Percentiles rank a stretch among this genome's conserved stretches.
Conservation (phyloP, 2,113 vertebrate species). For the Oncorhynchus keta region DNA sequence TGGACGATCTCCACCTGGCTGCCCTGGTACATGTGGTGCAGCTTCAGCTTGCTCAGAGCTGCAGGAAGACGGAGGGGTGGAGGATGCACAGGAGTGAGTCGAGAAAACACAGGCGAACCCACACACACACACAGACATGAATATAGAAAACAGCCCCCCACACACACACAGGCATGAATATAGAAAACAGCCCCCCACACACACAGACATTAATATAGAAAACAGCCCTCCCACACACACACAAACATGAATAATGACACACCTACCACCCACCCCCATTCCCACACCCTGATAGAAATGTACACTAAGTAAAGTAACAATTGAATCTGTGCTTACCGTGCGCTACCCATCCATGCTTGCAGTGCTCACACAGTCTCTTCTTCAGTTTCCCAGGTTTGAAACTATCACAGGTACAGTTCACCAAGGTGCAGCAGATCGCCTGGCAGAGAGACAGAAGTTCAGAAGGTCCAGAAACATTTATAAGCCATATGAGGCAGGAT, state of each 20-base stretch:
- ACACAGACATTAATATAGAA: not conserved
- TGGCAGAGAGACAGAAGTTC: conserved; percentile 59
- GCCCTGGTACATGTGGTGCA: conserved; percentile 86
- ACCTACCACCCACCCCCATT: not conserved
- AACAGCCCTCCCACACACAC: not conserved
- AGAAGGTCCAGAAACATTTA: not conserved
- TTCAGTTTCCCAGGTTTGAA: conserved; percentile 95
- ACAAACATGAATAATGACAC: not conserved
- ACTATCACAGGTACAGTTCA: conserved; percentile 91
- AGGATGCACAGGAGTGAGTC: not conserved
- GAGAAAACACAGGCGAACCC: not conserved
- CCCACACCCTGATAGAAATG: not conserved
- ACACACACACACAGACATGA: not conserved
- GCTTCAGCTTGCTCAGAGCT: conserved; percentile 95
- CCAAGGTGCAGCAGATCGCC: conserved; percentile 93
- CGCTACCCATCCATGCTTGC: conserved; percentile 97
- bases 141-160: conserved; percentile 20
- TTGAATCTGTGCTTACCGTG: conserved; percentile 80
- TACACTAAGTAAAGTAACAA: not conserved
- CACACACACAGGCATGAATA: conserved; percentile 4
- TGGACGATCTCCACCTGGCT: conserved; percentile 98
- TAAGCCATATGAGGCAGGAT: not conserved
- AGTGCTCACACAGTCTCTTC: conserved; percentile 91
- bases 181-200: conserved; percentile 18
- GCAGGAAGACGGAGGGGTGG: conserved; percentile 36